Evolutionary conservation across 1,140 invertebrate species (phyloP).

Genomic region (Drosophila lini): DNA sequence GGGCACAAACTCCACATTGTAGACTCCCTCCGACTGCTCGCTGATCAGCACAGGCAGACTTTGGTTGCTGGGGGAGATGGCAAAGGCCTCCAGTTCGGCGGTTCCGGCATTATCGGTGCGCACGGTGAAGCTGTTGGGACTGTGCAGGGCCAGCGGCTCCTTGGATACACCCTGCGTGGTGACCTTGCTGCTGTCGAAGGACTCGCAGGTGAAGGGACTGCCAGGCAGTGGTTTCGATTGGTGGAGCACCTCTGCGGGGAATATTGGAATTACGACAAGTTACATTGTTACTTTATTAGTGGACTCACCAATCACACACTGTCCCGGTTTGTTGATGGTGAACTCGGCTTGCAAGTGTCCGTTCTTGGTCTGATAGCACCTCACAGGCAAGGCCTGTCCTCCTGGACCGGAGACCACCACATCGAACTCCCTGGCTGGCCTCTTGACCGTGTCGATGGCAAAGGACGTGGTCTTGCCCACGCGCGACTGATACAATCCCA

Average conservation of each 20-base stretch:
- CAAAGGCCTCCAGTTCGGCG: slow-evolving; percentile 95
- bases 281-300: background rate
- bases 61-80: slow-evolving; percentile 94
- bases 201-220: slow-evolving; percentile 97
- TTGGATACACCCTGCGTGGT: slow-evolving; percentile 90
- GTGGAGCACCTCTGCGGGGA: slow-evolving; percentile 91
- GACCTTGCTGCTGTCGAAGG: slow-evolving; percentile 94
- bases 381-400: slow-evolving; percentile 95
- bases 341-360: slow-evolving; percentile 96
- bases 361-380: slow-evolving; percentile 98
- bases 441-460: slow-evolving; percentile 94
- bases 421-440: slow-evolving; percentile 94
- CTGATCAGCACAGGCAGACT: slow-evolving; percentile 93
- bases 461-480: slow-evolving; percentile 93
- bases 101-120: slow-evolving; percentile 94
- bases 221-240: slow-evolving; percentile 95
- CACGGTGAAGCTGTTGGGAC: slow-evolving; percentile 94
- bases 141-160: slow-evolving; percentile 92
- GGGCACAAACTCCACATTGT: slow-evolving; percentile 94
- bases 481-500: slow-evolving; percentile 93
- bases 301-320: slow-evolving; percentile 87
- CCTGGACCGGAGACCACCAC: slow-evolving; percentile 95
- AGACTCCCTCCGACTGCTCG: slow-evolving; percentile 89
- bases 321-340: slow-evolving; percentile 91
- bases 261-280: background rate